A percentile compares a stretch with the other conserved stretches of the same genome.
Evolutionary conservation across 1,140 invertebrate species (phyloP).

Genomic region (Ganaspis sp.): DNA sequence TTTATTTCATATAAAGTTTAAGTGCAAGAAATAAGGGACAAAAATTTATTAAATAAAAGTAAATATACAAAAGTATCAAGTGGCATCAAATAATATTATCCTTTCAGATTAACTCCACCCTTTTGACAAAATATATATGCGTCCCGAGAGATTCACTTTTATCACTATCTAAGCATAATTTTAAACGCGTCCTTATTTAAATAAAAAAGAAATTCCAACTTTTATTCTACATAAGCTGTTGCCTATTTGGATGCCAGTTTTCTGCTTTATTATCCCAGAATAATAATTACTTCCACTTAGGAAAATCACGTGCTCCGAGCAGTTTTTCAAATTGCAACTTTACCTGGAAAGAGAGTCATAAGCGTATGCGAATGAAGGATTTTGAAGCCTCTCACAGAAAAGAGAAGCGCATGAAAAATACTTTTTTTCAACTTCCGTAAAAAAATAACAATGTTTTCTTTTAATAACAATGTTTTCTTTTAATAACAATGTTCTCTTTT

Average conservation of each 20-base stretch:
- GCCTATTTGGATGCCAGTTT: background rate
- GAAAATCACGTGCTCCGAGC: background rate
- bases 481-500: too few species aligned
- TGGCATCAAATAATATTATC: too few species aligned
- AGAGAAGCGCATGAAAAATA: background rate
- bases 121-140: background rate
- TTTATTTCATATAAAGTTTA: too few species aligned
- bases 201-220: background rate
- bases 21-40: too few species aligned
- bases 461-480: background rate
- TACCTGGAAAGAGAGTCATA: slow-evolving; percentile 6
- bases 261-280: slow-evolving; percentile 6
- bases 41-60: too few species aligned
- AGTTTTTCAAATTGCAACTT: slow-evolving; percentile 8
- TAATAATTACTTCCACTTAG: slow-evolving; percentile 14
- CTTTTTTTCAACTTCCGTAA: background rate
- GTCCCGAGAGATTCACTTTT: background rate
- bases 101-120: too few species aligned
- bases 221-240: background rate
- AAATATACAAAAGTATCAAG: too few species aligned
- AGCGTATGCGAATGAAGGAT: background rate
- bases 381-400: background rate
- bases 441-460: too few species aligned
- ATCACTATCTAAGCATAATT: background rate
- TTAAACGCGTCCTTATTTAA: background rate